Evolutionary conservation across 2,797 vertebrate species (phyloP).

Genomic region (Brotogeris chrysoptera): DNA sequence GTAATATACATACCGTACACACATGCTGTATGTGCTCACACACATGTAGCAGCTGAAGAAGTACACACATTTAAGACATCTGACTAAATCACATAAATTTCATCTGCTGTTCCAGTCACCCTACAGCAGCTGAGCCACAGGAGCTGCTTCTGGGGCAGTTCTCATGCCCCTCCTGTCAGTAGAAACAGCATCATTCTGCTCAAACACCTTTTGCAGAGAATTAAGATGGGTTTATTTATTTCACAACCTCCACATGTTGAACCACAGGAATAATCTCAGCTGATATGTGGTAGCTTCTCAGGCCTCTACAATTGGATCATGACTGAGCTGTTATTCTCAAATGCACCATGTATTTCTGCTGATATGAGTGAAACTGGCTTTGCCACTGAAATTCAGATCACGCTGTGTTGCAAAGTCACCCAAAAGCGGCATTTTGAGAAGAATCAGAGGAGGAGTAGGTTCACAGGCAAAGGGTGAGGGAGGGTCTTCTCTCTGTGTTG

Average conservation of each 20-base stretch:
- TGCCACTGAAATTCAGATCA: background rate
- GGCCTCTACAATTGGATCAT: background rate
- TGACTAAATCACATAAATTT: background rate
- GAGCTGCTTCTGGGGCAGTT: background rate
- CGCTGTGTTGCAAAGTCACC: background rate
- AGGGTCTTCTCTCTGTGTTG: background rate
- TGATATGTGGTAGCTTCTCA: background rate
- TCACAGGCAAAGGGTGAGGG: background rate
- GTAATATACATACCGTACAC: accelerated
- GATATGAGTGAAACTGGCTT: background rate
- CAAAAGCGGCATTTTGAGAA: background rate
- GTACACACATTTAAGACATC: too few relatives aligned
- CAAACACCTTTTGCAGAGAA: background rate
- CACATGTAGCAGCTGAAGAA: background rate
- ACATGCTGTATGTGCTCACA: background rate
- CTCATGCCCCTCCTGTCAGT: background rate
- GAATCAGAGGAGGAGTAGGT: background rate
- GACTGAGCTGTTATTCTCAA: background rate
- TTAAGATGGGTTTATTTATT: background rate
- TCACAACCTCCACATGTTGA: background rate
- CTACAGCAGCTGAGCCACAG: background rate
- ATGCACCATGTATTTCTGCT: background rate
- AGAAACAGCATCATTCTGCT: background rate
- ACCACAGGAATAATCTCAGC: background rate
- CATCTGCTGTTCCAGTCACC: background rate